phyloP scores from a whole-genome alignment of 2,797 vertebrate species.

The Orestias chungarensis region DNA sequence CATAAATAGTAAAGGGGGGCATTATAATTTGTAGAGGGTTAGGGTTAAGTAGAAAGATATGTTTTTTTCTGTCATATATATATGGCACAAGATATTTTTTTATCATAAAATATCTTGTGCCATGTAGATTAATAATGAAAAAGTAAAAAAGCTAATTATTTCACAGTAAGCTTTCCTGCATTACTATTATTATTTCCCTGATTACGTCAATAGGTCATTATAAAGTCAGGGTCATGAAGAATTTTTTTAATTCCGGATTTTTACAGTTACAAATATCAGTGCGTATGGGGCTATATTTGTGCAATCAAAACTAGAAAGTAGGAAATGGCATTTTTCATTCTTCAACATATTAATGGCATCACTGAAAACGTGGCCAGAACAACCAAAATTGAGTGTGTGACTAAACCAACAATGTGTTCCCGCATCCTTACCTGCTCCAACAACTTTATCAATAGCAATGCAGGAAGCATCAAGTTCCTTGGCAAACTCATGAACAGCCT shows the following conservation, averaged over 20 bases:
- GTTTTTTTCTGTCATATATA: conserved; percentile 62
- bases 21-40: too few relatives aligned
- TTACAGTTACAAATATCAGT: background rate
- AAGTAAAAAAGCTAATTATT: background rate
- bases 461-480: conserved; percentile 93
- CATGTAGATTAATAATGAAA: background rate
- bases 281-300: background rate
- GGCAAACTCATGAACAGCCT: conserved; percentile 97
- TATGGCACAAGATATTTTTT: background rate
- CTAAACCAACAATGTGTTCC: background rate
- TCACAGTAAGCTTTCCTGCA: background rate
- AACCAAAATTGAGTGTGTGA: background rate
- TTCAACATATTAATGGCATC: background rate
- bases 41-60: conserved; percentile 49
- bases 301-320: background rate
- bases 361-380: conserved; percentile 1
- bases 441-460: conserved; percentile 97
- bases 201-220: background rate
- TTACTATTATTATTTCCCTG: background rate
- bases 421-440: conserved; percentile 90
- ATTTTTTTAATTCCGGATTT: background rate
- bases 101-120: background rate
- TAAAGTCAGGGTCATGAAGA: background rate
- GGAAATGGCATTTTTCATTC: background rate
- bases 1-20: conserved; percentile 14